phyloP scores from a whole-genome alignment of 1,140 invertebrate species.

The Drosophila bifasciata region DNA sequence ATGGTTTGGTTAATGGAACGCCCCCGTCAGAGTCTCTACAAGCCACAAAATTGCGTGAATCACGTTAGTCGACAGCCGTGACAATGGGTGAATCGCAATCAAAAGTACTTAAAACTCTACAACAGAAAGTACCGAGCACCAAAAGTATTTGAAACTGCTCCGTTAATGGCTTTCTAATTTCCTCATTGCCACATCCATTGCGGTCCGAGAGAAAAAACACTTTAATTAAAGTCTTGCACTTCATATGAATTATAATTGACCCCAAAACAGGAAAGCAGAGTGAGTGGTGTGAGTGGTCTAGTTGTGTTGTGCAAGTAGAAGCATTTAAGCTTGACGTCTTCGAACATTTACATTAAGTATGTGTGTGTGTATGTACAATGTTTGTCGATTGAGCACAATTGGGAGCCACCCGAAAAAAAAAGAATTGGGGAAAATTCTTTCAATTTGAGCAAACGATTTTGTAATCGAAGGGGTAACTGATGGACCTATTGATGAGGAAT shows the following conservation, averaged over 20 bases:
- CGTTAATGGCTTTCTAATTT: constrained; percentile 58
- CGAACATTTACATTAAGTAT: constrained; percentile 13
- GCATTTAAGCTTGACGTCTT: constrained; percentile 25
- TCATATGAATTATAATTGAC: constrained; percentile 50
- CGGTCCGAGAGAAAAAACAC: constrained; percentile 14
- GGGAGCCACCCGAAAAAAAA: constrained; percentile 3
- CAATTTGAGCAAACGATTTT: constrained; percentile 24
- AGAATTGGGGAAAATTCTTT: constrained; percentile 10
- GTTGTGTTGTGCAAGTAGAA: constrained; percentile 33
- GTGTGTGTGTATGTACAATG: no score
- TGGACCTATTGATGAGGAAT: constrained; percentile 6
- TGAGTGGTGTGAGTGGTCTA: constrained; percentile 3
- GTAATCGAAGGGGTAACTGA: constrained; percentile 22
- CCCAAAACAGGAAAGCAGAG: constrained; percentile 21
- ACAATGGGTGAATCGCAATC: constrained; percentile 47
- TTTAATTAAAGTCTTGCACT: constrained; percentile 43
- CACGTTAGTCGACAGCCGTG: constrained; percentile 40
- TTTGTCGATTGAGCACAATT: constrained; percentile 35
- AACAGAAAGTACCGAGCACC: constrained; percentile 20
- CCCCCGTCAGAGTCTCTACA: constrained; percentile 1
- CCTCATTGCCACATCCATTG: constrained; percentile 20
- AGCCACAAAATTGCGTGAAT: constrained; percentile 48
- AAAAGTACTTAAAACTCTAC: constrained; percentile 41
- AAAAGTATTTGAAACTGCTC: constrained; percentile 37
- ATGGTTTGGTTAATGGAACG: constrained; percentile 40